A percentile compares a stretch with the other conserved stretches of the same genome.
Evolutionary conservation across 2,113 vertebrate genomes (phyloP).

Genomic region (Ailuropoda melanoleuca): DNA sequence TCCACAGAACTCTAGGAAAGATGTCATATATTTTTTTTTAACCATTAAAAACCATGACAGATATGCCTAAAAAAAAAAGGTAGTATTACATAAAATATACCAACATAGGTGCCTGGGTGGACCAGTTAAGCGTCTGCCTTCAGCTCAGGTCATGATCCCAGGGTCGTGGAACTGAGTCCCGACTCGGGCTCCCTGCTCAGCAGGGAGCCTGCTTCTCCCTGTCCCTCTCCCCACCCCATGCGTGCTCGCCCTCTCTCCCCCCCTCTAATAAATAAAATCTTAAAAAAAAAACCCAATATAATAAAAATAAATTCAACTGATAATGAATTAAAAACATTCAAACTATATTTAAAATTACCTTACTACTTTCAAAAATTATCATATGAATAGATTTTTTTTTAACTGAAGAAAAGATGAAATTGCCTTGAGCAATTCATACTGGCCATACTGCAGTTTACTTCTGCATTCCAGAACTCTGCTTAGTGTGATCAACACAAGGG

Average conservation of each 20-base stretch:
- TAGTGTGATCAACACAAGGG: rapidly evolving
- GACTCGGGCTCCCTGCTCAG: background rate
- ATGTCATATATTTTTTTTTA: background rate
- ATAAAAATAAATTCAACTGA: background rate
- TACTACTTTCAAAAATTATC: background rate
- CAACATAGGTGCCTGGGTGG: background rate
- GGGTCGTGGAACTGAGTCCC: background rate
- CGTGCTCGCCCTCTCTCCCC: background rate
- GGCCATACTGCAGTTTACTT: background rate
- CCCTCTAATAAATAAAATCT: background rate
- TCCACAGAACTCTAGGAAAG: background rate
- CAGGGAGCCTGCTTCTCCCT: background rate
- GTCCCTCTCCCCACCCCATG: background rate
- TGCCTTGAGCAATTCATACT: background rate
- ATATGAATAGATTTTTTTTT: background rate
- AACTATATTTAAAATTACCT: background rate
- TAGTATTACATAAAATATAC: background rate
- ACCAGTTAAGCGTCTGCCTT: no score
- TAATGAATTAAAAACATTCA: background rate
- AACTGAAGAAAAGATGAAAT: background rate
- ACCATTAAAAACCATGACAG: background rate
- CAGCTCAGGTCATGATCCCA: background rate
- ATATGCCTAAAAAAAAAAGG: background rate
- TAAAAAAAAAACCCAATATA: background rate
- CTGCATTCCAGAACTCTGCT: background rate